Evolutionary conservation across 2,888 invertebrate species (phyloP).

Genomic region (Plebejus melissa): DNA sequence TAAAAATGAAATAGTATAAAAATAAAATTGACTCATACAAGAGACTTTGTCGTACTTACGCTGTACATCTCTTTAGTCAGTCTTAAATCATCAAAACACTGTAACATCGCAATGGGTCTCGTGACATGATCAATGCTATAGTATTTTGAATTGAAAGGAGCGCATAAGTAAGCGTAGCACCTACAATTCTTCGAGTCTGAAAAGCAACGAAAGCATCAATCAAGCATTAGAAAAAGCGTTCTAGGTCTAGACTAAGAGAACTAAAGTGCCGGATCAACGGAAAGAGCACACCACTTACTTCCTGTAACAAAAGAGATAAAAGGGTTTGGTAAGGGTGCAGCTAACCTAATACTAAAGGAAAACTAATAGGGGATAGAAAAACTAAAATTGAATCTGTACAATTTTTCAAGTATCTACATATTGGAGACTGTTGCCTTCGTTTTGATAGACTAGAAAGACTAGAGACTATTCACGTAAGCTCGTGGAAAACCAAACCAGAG

Average conservation of each 20-base stretch:
- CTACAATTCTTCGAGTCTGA: conserved; percentile 46
- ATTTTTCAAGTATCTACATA: conserved; percentile 23
- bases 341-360: conserved; percentile 51
- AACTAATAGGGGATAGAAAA: conserved; percentile 44
- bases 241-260: conserved; percentile 70
- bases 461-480: conserved; percentile 65
- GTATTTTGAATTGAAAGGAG: conserved; percentile 31
- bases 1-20: conserved; percentile 30
- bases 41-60: conserved; percentile 27
- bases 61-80: conserved; percentile 23
- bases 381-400: conserved; percentile 25
- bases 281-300: conserved; percentile 78
- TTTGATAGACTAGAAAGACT: conserved; percentile 43
- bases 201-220: conserved; percentile 64
- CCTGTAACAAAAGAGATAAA: conserved; percentile 78
- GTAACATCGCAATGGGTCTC: conserved; percentile 8
- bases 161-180: conserved; percentile 35
- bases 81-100: conserved; percentile 22
- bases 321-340: conserved; percentile 71
- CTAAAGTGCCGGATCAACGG: conserved; percentile 72
- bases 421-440: conserved; percentile 24
- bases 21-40: conserved; percentile 20
- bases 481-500: conserved; percentile 60
- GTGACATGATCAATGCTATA: conserved; percentile 23
- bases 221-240: conserved; percentile 59